A percentile compares a stretch with the other conserved stretches of the same genome.
Evolutionary conservation across 2,888 invertebrate species (phyloP).

Genomic region (Drosophila nr. perissopoda): DNA sequence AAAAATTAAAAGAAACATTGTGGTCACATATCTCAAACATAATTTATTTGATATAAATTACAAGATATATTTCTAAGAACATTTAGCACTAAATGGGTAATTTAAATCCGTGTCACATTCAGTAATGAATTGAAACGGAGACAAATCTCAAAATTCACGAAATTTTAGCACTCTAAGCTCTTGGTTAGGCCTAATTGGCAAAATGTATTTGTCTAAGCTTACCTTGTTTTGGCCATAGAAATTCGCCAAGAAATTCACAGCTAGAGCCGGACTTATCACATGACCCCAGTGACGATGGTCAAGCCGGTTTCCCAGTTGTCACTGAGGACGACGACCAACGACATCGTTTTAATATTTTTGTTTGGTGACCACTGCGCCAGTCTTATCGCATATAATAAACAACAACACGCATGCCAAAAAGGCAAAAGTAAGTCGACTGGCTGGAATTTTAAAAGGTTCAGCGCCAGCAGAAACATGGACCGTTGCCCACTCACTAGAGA

Average conservation of each 20-base stretch:
- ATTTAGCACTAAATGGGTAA: neutral
- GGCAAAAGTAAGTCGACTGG: constrained; percentile 63
- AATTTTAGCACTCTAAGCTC: neutral
- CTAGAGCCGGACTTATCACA: constrained; percentile 22
- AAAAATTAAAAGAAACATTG: neutral
- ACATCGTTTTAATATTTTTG: constrained; percentile 66
- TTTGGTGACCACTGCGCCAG: constrained; percentile 55
- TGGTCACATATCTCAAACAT: neutral
- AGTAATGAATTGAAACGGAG: neutral
- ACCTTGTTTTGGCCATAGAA: constrained; percentile 2
- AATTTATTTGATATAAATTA: neutral
- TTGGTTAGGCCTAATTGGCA: neutral
- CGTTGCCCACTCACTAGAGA: constrained; percentile 38
- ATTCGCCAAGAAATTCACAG: constrained; percentile 30
- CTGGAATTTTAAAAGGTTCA: constrained; percentile 84
- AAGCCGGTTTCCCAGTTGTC: constrained; percentile 69
- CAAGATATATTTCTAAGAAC: neutral
- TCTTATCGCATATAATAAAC: constrained; percentile 78
- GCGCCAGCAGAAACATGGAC: constrained; percentile 59
- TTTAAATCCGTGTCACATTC: neutral
- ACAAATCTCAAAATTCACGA: neutral
- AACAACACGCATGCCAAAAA: constrained; percentile 68
- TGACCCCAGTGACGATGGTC: constrained; percentile 58
- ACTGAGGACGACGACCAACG: constrained; percentile 28
- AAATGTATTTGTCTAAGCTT: neutral